Evolutionary conservation across 2,113 vertebrate genomes (phyloP).

Genomic region (Lutjanus erythropterus): DNA sequence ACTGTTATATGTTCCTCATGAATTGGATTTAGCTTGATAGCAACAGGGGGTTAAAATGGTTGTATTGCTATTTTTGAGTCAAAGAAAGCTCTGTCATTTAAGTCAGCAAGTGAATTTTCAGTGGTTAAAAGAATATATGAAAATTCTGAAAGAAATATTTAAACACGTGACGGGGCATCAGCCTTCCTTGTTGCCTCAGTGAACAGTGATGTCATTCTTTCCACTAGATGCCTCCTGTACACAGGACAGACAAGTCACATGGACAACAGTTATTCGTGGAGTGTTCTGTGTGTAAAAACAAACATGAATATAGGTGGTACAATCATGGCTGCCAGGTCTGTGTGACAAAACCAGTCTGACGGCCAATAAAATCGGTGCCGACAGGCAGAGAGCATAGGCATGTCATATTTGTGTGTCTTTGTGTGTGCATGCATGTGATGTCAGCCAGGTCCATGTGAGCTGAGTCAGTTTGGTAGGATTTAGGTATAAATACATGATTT

Average conservation of each 20-base stretch:
- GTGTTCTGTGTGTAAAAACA: neutral
- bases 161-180: constrained; percentile 11
- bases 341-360: too few species aligned
- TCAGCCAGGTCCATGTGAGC: too few species aligned
- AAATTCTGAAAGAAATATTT: constrained; percentile 36
- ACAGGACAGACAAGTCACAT: constrained; percentile 8
- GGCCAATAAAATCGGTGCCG: too few species aligned
- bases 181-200: constrained; percentile 29
- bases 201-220: constrained; percentile 52
- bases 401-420: too few species aligned
- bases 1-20: neutral
- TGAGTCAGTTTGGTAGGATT: too few species aligned
- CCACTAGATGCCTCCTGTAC: constrained; percentile 24
- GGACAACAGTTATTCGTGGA: neutral
- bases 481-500: too few species aligned
- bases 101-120: neutral
- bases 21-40: neutral
- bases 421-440: too few species aligned
- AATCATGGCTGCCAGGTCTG: too few species aligned
- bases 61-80: neutral
- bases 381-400: too few species aligned
- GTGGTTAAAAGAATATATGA: neutral
- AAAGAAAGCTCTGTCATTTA: constrained; percentile 5
- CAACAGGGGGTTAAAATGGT: neutral
- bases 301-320: neutral